Evolutionary conservation across 2,888 invertebrate genomes (phyloP), one percentile per base, ranked within the genome.

Genomic region (Calliopum simillimum): DNA sequence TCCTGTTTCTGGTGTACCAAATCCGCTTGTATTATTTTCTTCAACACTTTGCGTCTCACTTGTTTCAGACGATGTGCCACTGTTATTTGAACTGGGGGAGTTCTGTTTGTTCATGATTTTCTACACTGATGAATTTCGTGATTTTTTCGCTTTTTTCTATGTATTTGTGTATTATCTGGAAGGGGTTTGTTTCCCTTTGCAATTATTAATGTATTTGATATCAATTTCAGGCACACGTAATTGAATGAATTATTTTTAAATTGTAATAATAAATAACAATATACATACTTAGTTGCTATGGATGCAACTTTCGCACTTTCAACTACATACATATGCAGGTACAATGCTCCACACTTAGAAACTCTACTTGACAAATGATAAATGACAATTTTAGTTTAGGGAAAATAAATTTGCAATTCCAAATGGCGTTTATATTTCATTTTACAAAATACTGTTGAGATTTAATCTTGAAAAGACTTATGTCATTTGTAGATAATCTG

Each of bases 1-100:
- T 62, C 55, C 66, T 43, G 69, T 62, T n/a, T 56, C 73, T 23
- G 69, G 41, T 41, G 71, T 59, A 41, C 71, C 72, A 62, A 69
- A 68, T 44, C 68, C 74, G 56, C 70, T 73, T 64, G 70, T 71
- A 59, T 71, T 72, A 66, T 72, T 79, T 74, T 84, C 85, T 71
- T 83, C 84, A 71, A 81, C 75, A 75, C 85, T 84, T 69, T 80
- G 84, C 4, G 82, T 77, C 74, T 85, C 85, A 76, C 84, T 84
- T 49, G 83, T 85, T 76, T 84, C 85, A 25, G 84, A 83, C 65
- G 84, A 83, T 70, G 83, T 80, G 55, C 80, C 80, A 71, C 84
- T 84, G 73, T 82, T 84, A 75, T 81, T 82, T 68, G 79, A 72
- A 71, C 71, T 69, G 5, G 58, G 51, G 21, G 71, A 68, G 68